phyloP scores from a whole-genome alignment of 2,888 invertebrate species.

The Galeruca laticollis region DNA sequence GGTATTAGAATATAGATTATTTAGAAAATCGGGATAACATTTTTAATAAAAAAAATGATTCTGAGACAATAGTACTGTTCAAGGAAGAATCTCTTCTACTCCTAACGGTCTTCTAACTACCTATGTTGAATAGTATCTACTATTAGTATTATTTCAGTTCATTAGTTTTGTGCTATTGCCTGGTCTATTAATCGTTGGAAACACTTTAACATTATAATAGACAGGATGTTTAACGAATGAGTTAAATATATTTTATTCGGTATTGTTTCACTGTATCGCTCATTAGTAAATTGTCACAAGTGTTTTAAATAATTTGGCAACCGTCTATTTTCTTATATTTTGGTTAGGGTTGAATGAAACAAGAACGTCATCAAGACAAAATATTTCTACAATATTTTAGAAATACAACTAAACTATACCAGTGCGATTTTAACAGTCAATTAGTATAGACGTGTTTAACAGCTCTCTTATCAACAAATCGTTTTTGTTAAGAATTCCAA shows the following conservation, averaged over 20 bases:
- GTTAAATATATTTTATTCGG: slow-evolving; percentile 3
- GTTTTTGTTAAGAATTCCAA: too few relatives aligned
- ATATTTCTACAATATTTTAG: background rate
- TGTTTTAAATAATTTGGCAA: slow-evolving; percentile 3
- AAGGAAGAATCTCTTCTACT: too few relatives aligned
- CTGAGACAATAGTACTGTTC: too few relatives aligned
- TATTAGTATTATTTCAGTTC: background rate
- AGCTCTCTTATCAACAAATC: too few relatives aligned
- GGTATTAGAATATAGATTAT: too few relatives aligned
- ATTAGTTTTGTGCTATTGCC: background rate
- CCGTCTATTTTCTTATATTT: background rate
- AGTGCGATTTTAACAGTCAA: too few relatives aligned
- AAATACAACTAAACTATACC: background rate
- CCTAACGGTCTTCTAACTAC: too few relatives aligned
- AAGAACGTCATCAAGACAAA: background rate
- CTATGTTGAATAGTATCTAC: background rate
- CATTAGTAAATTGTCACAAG: slow-evolving; percentile 5
- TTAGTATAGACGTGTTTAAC: too few relatives aligned
- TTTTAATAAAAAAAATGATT: too few relatives aligned
- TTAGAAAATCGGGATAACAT: too few relatives aligned
- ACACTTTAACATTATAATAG: slow-evolving; percentile 1
- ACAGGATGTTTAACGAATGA: background rate
- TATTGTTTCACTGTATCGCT: slow-evolving; percentile 4
- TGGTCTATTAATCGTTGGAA: background rate
- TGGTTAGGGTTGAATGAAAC: background rate